Conservation (phyloP, 2,888 invertebrate genomes). For the Oscheius sp. region DNA sequence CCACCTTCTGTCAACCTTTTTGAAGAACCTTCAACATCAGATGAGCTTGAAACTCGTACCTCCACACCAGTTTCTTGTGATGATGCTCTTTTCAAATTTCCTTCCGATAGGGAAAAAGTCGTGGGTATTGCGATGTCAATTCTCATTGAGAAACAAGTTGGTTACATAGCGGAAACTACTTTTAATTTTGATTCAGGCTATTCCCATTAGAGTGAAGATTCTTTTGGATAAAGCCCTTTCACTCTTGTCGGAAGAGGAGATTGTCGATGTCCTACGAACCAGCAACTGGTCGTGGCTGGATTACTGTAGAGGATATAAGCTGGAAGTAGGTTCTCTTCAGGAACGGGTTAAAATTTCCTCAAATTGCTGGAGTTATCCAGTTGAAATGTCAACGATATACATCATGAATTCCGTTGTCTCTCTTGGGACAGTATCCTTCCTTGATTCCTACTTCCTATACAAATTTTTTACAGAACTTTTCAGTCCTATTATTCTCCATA, state of each 20-base stretch:
- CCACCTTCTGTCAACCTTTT: background rate
- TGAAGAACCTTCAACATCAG: conserved; percentile 17
- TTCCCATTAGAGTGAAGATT: conserved; percentile 31
- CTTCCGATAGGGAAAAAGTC: background rate
- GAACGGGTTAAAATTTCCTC: too few relatives aligned
- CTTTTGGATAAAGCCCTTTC: conserved; percentile 16
- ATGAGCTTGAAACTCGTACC: background rate
- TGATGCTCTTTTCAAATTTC: background rate
- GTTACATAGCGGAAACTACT: background rate
- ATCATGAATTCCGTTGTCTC: conserved; percentile 11
- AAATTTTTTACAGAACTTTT: background rate
- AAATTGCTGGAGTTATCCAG: conserved; percentile 8
- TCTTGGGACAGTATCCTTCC: background rate
- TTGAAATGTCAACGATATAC: conserved; percentile 18
- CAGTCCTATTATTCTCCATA: too few relatives aligned
- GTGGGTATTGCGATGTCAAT: background rate
- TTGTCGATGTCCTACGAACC: conserved; percentile 1
- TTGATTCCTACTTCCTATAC: background rate
- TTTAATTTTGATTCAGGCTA: conserved; percentile 26
- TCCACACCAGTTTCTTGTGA: conserved; percentile 12
- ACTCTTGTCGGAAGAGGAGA: conserved; percentile 2
- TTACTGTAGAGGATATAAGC: conserved; percentile 27
- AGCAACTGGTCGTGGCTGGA: conserved; percentile 25
- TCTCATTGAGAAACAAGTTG: background rate
- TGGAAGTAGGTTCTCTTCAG: conserved; percentile 8